Evolutionary conservation across 2,113 vertebrate genomes (phyloP).

Genomic region (Antechinus flavipes): DNA sequence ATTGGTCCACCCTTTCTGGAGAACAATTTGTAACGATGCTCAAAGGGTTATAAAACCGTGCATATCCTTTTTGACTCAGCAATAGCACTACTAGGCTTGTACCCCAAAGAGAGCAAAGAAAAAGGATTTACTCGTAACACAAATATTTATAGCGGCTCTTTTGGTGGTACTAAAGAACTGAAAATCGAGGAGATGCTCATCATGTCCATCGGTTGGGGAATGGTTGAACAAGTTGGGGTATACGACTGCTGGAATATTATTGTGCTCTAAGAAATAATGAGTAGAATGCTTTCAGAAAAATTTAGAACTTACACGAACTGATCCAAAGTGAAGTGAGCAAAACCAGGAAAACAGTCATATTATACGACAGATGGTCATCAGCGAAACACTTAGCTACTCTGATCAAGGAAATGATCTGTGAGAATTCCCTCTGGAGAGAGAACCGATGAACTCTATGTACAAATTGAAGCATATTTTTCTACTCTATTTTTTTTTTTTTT

Average conservation of each 20-base stretch:
- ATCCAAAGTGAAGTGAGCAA: neutral
- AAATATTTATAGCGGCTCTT: neutral
- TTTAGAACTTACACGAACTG: neutral
- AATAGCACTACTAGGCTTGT: neutral
- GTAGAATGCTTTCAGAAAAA: neutral
- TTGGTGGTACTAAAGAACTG: neutral
- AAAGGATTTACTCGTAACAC: neutral
- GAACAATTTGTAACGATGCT: neutral
- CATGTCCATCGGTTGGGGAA: neutral
- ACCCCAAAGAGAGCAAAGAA: neutral
- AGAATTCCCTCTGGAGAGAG: neutral
- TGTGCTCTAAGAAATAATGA: neutral
- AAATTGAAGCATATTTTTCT: neutral
- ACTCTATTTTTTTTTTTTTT: neutral
- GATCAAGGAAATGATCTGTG: neutral
- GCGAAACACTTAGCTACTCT: neutral
- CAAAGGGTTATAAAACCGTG: slow-evolving; percentile 23
- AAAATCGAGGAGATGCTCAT: neutral
- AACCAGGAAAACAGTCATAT: neutral
- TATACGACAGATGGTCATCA: neutral
- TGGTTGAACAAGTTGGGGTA: neutral
- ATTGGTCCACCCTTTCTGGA: neutral
- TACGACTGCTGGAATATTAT: neutral
- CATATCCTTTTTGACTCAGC: neutral
- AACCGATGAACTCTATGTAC: neutral